phyloP scores from a whole-genome alignment of 2,888 invertebrate genomes.

The Tetanocera ferruginea region DNA sequence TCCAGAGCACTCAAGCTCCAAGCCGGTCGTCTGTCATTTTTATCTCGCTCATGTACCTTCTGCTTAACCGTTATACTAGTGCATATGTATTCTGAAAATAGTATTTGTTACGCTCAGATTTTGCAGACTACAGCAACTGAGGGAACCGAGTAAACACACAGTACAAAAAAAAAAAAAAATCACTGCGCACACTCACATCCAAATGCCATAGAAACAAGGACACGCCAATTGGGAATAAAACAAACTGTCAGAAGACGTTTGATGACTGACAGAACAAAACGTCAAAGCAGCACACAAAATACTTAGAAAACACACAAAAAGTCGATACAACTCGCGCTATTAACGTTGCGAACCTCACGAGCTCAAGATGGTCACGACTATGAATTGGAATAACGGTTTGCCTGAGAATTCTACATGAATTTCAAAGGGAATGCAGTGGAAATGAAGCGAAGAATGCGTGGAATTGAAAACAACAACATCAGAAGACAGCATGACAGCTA shows the following conservation, averaged over 20 bases:
- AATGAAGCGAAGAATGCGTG: not conserved
- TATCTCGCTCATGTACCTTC: not conserved
- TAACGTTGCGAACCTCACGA: constrained; percentile 56
- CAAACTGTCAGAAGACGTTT: constrained; percentile 32
- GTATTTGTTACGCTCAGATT: not conserved
- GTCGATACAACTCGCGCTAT: not conserved
- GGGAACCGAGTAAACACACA: not conserved
- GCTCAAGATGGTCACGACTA: constrained; percentile 60
- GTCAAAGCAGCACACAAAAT: not conserved
- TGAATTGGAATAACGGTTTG: constrained; percentile 52
- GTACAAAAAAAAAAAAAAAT: not conserved
- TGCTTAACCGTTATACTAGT: not conserved
- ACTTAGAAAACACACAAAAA: not conserved
- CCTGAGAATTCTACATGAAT: constrained; percentile 18
- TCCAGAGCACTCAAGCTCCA: too few relatives aligned
- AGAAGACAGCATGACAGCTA: not conserved
- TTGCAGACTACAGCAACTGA: not conserved
- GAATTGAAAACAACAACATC: not conserved
- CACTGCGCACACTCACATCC: constrained; percentile 27
- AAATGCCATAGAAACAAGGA: constrained; percentile 55
- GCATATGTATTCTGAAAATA: not conserved
- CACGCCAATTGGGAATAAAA: constrained; percentile 58
- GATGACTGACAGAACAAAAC: not conserved
- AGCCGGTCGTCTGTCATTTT: too few relatives aligned
- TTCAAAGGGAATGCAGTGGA: not conserved